These are phyloP conservation scores for Cichlasoma orientale DNA, from an alignment of 2,797 vertebrate species.

Conservation along the genomic window DNA sequence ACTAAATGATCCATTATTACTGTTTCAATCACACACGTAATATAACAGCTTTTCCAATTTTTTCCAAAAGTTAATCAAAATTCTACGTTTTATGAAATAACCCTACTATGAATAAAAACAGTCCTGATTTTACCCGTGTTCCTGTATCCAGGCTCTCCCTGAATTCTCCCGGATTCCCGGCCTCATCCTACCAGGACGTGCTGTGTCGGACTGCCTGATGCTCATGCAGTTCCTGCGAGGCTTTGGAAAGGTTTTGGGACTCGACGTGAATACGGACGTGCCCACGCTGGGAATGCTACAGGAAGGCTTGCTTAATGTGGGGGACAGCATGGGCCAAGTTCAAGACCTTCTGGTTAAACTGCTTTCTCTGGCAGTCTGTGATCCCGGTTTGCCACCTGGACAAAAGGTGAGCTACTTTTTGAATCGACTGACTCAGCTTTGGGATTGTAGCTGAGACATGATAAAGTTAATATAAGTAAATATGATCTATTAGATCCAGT, in stretches of 20 bases:
- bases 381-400: conserved; percentile 94
- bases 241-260: conserved; percentile 95
- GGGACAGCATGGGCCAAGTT: conserved; percentile 95
- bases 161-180: conserved; percentile 93
- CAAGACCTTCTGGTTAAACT: conserved; percentile 96
- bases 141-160: conserved; percentile 86
- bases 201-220: conserved; percentile 96
- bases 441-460: conserved; percentile 1
- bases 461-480: neutral
- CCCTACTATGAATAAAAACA: neutral
- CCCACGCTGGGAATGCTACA: conserved; percentile 93
- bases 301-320: conserved; percentile 95
- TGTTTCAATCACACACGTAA: neutral
- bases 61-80: no score
- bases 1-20: neutral
- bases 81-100: neutral
- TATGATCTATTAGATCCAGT: neutral
- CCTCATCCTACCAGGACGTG: conserved; percentile 90
- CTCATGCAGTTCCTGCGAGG: conserved; percentile 96
- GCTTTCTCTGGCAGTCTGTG: conserved; percentile 93
- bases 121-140: neutral
- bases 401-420: conserved; percentile 84
- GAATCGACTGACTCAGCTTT: neutral
- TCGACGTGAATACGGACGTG: conserved; percentile 89
- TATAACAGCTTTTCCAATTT: no score